Evolutionary conservation across 2,113 vertebrate genomes (phyloP).

Genomic region (Hippocampus barbouri): DNA sequence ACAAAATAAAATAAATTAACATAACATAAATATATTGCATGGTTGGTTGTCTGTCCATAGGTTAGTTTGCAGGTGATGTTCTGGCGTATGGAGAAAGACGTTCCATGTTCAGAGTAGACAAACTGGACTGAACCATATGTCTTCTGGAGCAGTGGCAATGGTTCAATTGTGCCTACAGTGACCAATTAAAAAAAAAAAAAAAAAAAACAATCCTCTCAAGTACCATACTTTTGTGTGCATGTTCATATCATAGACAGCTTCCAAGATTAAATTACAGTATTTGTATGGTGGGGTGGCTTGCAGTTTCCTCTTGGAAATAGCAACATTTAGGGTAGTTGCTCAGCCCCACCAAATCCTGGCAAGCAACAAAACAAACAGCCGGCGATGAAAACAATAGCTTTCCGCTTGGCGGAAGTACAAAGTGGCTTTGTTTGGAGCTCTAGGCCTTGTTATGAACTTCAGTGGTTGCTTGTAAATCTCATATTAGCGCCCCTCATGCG

Average conservation of each 20-base stretch:
- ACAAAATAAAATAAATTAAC: too few species aligned
- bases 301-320: background rate
- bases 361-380: background rate
- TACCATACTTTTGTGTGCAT: background rate
- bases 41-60: too few species aligned
- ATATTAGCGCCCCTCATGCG: slow-evolving; percentile 27
- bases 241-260: background rate
- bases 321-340: background rate
- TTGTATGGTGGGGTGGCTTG: background rate
- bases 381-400: background rate
- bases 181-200: too few species aligned
- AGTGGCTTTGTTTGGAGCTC: slow-evolving; percentile 57
- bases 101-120: too few species aligned
- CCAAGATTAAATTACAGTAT: background rate
- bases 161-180: background rate
- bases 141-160: background rate
- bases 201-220: too few species aligned
- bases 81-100: too few species aligned
- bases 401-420: slow-evolving; percentile 1
- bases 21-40: too few species aligned
- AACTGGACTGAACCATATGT: background rate
- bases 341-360: background rate
- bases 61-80: too few species aligned
- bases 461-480: slow-evolving; percentile 36
- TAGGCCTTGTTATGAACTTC: slow-evolving; percentile 50